These are phyloP conservation scores for Cryptosula pallasiana DNA, from an alignment of 2,888 invertebrate species.

Conservation along the genomic window DNA sequence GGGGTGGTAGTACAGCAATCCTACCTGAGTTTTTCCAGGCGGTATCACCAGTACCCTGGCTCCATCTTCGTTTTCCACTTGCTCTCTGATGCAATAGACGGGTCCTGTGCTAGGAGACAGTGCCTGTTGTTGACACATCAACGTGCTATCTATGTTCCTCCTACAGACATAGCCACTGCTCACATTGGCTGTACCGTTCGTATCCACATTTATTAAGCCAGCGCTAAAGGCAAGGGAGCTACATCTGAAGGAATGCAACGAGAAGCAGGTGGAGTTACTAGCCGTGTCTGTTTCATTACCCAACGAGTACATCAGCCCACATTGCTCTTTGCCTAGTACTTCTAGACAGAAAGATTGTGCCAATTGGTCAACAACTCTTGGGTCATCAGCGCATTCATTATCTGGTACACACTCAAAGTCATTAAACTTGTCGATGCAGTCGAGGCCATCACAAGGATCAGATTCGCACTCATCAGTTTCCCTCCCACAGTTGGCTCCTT, in stretches of 20 bases:
- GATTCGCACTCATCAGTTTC: constrained; percentile 5
- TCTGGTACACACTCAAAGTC: background rate
- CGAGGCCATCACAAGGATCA: background rate
- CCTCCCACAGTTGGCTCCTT: background rate
- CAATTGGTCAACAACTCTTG: background rate
- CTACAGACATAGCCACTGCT: background rate
- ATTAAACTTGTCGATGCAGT: background rate
- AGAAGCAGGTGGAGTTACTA: background rate
- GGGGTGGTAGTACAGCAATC: too few relatives aligned
- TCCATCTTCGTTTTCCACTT: too few relatives aligned
- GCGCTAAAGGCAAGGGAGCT: background rate
- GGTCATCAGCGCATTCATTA: background rate
- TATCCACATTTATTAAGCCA: background rate
- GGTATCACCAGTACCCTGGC: too few relatives aligned
- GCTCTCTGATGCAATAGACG: too few relatives aligned
- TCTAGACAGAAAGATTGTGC: background rate
- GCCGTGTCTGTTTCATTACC: background rate
- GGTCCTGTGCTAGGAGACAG: too few relatives aligned
- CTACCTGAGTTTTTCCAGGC: too few relatives aligned
- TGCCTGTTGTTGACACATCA: background rate
- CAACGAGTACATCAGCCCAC: background rate
- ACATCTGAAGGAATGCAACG: background rate
- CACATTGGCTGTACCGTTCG: background rate
- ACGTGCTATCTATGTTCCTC: background rate
- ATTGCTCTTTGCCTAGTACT: background rate